Evolutionary conservation across 2,888 invertebrate species (phyloP), one percentile per base, ranked within the genome.

Genomic region (Acanthosoma haemorrhoidale): DNA sequence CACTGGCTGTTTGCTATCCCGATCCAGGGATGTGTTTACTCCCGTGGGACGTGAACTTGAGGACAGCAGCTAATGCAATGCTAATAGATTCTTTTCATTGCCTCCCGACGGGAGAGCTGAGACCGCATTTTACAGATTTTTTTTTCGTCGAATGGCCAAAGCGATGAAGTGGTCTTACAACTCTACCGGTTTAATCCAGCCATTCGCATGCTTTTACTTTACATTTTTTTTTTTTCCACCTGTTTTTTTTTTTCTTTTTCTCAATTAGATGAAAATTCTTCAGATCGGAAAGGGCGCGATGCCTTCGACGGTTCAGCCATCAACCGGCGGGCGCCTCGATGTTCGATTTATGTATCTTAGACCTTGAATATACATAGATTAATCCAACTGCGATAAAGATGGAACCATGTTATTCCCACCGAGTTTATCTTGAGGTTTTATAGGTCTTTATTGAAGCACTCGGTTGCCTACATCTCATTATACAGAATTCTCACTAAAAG

Each of bases 151-250:
- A 51, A 51, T 11, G 21, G 51, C 51, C 25, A 51, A 51, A 25
- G 25, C 21, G 51, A 51, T 51, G 51, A 51, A 51, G 51, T 51
- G 51, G 51, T 51, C 51, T 51, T 51, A 51, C 51, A 51, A 51
- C 51, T 51, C 51, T n/a, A n/a, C 6, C 21, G 13, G 25, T 51
- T n/a, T 51, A 51, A 51, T 18, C 21, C 5, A 2, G 1, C 51
- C 25, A 51, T 51, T 51, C 25, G 18, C 29, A 51, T 51, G 29
- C 51, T 9, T 25, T 51, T 25, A 25, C 8, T 29, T 13, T 6
- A n/a, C 29, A 25, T 51, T 51, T 25, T 6, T 25, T 51, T 25
- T n/a, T 8, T 29, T 21, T n/a, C 51, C 29, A 51, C 29, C 8
- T 29, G 25, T 6, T 25, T 51, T 51, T 51, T 51, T 25, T 6